These are phyloP conservation scores for Sebastes taczanowskii DNA, from an alignment of 2,797 vertebrate species.

Conservation along the genomic window DNA sequence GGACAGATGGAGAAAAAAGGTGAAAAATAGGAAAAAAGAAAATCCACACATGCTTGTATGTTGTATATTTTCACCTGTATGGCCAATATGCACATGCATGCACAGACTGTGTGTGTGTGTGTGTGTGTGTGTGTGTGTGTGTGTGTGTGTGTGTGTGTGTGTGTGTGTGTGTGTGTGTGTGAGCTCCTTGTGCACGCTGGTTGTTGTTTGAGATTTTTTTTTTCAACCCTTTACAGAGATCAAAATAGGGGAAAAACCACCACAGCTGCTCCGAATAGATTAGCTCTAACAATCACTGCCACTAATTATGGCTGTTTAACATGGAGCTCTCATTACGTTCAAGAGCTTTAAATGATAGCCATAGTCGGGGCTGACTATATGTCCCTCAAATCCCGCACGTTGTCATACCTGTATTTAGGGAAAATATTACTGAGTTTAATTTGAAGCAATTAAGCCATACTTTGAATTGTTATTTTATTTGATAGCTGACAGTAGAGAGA, in stretches of 20 bases:
- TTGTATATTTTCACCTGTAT: not conserved
- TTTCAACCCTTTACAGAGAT: conserved; percentile 58
- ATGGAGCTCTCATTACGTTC: conserved; percentile 71
- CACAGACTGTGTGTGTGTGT: not conserved
- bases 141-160: not conserved
- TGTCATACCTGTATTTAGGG: not conserved
- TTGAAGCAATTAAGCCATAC: not conserved
- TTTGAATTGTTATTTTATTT: not conserved
- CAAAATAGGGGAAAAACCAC: conserved; percentile 69
- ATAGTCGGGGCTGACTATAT: conserved; percentile 19
- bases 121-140: no score
- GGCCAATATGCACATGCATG: not conserved
- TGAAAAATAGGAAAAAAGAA: not conserved
- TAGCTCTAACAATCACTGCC: conserved; percentile 74
- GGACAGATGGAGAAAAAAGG: not conserved
- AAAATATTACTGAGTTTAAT: not conserved
- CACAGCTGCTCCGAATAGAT: conserved; percentile 80
- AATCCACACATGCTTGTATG: not conserved
- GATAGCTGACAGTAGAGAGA: not conserved
- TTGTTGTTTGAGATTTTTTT: conserved; percentile 23
- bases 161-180: not conserved
- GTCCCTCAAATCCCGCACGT: not conserved
- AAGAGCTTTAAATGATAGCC: conserved; percentile 68
- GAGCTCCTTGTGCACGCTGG: conserved; percentile 5
- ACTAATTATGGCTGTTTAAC: conserved; percentile 80